These are phyloP conservation scores for Chloroclystis v-ata DNA, from an alignment of 2,888 invertebrate genomes.

Conservation along the genomic window DNA sequence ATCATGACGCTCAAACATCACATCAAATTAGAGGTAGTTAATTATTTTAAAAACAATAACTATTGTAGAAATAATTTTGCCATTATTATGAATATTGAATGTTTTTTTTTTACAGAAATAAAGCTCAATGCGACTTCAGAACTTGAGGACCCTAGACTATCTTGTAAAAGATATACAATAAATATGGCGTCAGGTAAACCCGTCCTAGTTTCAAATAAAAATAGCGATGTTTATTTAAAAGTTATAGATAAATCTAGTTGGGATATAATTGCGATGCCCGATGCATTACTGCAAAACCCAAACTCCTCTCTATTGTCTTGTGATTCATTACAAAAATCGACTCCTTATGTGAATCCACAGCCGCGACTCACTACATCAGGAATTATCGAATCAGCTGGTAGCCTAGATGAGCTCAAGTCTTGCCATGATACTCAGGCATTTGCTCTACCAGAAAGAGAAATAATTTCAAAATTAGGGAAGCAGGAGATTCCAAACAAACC, in stretches of 20 bases:
- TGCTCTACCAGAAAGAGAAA: not conserved
- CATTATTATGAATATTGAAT: not conserved
- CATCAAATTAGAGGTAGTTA: slow-evolving; percentile 49
- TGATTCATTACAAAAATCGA: slow-evolving; percentile 7
- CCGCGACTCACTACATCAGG: not conserved
- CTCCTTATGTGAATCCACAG: not conserved
- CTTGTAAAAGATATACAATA: slow-evolving; percentile 49
- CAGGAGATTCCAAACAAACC: not conserved
- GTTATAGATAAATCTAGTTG: slow-evolving; percentile 41
- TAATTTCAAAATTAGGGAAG: not conserved
- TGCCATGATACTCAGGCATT: not conserved
- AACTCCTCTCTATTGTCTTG: not conserved
- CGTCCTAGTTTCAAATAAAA: slow-evolving; percentile 37
- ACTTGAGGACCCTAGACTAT: slow-evolving; percentile 56
- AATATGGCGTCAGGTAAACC: slow-evolving; percentile 38
- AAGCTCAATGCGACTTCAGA: slow-evolving; percentile 39
- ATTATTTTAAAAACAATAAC: not conserved
- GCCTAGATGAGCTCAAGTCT: not conserved
- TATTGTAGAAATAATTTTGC: not conserved
- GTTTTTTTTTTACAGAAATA: slow-evolving; percentile 50
- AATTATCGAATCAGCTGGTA: not conserved
- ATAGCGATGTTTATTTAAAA: slow-evolving; percentile 44
- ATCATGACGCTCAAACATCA: slow-evolving; percentile 29
- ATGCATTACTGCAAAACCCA: slow-evolving; percentile 36
- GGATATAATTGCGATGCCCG: slow-evolving; percentile 41